Conservation (phyloP, 1,140 invertebrate species). For the Paraescarpia echinospica region DNA sequence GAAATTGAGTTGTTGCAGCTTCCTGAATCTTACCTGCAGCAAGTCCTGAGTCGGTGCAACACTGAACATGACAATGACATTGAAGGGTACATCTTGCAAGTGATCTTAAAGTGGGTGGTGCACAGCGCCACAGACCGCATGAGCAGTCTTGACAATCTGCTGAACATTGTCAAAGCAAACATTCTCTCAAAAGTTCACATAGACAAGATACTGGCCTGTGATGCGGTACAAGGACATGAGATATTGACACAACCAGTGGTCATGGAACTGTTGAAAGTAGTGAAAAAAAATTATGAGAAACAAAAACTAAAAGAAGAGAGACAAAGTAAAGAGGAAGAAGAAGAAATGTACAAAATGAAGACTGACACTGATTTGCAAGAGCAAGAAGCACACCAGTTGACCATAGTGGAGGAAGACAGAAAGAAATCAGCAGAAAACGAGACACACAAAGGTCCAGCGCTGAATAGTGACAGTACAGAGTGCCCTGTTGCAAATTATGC, state of each 20-base stretch:
- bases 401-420: neutral
- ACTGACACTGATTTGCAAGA: neutral
- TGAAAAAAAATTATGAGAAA: neutral
- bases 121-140: neutral
- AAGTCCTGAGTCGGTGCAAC: conserved; percentile 10
- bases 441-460: neutral
- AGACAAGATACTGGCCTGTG: neutral
- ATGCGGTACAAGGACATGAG: neutral
- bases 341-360: neutral
- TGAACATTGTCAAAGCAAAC: neutral
- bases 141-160: neutral
- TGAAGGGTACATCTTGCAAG: neutral
- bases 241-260: neutral
- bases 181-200: neutral
- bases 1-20: neutral
- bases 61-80: neutral
- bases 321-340: neutral
- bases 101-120: neutral
- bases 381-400: neutral
- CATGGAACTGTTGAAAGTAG: neutral
- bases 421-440: neutral
- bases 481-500: neutral
- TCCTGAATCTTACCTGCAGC: neutral
- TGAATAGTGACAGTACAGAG: neutral
- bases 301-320: neutral